phyloP scores from a whole-genome alignment of 2,888 invertebrate genomes.

The Sesamia inferens region DNA sequence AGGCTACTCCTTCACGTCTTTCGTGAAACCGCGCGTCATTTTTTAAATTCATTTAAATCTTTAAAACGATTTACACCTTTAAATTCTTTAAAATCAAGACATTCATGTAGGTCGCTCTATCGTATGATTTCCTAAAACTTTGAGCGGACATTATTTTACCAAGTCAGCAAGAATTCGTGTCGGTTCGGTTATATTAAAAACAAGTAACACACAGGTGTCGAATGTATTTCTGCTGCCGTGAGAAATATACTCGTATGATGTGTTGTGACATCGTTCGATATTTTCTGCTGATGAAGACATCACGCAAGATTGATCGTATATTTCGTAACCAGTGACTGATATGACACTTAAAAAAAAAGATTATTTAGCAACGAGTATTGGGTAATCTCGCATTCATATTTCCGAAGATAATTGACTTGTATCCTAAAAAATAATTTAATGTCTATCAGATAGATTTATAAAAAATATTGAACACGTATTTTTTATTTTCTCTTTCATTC shows the following conservation, averaged over 20 bases:
- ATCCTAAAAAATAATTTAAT: too few species aligned
- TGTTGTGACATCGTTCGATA: conserved; percentile 57
- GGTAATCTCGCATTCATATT: neutral
- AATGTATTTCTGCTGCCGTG: conserved; percentile 26
- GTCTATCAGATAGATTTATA: too few species aligned
- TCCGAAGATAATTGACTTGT: neutral
- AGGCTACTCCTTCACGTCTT: neutral
- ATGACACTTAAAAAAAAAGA: conserved; percentile 4
- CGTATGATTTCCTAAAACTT: conserved; percentile 41
- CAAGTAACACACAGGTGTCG: conserved; percentile 31
- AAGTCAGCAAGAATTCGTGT: conserved; percentile 14
- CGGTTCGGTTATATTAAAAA: conserved; percentile 15
- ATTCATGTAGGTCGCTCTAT: neutral
- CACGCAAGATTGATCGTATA: conserved; percentile 45
- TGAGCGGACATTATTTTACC: neutral
- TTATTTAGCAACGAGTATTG: neutral
- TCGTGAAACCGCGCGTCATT: neutral
- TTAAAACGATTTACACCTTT: too few species aligned
- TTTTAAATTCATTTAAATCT: neutral
- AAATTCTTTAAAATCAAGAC: neutral
- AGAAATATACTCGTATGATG: conserved; percentile 24
- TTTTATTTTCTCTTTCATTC: too few species aligned
- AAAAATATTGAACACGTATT: too few species aligned
- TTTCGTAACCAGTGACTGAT: conserved; percentile 57
- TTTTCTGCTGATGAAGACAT: conserved; percentile 55